Evolutionary conservation across 1,140 invertebrate species (phyloP), one percentile per base, ranked within the genome.

Genomic region (Drosophila varians): DNA sequence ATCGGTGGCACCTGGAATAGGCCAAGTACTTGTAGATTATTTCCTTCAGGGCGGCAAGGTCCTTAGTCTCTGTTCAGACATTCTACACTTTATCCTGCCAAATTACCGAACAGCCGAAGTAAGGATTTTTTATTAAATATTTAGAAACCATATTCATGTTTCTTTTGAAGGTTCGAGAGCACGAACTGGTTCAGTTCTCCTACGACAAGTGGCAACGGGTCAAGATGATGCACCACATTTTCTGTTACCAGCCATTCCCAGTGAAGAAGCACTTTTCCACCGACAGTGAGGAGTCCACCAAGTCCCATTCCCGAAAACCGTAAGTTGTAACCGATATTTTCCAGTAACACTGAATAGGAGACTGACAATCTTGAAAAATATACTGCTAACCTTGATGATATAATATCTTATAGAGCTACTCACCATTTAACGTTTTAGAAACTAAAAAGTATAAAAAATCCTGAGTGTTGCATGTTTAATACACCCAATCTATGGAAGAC

Each of bases 181-280:
- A 95, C 83, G 95, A 97, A 90, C 92, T 97, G 11, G 96, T 97
- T 7, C 94, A 95, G 38, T 96, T 97, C 73, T 95, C 95, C 8
- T 97, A 96, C 73, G 95, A 94, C 47, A 94, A 95, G 71, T 97
- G 96, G 96, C 95, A 95, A 71, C 94, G 95, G 4, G 95, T 97
- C 0, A 94, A 94, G 75, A 94, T 97, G 93, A 94, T 97, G 92
- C 96, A 97, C 91, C 96, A 97, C 68, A 95, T 97, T 36, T 96
- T 97, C 89, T 96, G 95, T 71, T 97, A 97, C 89, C 95, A 97
- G 79, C 95, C 95, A 0, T 96, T 96, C 1, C 96, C 96, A 0
- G 93, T 95, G 1, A 94, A 95, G 87, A 94, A 95, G 71, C 94
- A 95, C 66, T 96, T 97, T 87, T 95, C 95, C 2, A 94, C 94